Evolutionary conservation across 2,113 vertebrate genomes (phyloP).

Genomic region (Clupea harengus): DNA sequence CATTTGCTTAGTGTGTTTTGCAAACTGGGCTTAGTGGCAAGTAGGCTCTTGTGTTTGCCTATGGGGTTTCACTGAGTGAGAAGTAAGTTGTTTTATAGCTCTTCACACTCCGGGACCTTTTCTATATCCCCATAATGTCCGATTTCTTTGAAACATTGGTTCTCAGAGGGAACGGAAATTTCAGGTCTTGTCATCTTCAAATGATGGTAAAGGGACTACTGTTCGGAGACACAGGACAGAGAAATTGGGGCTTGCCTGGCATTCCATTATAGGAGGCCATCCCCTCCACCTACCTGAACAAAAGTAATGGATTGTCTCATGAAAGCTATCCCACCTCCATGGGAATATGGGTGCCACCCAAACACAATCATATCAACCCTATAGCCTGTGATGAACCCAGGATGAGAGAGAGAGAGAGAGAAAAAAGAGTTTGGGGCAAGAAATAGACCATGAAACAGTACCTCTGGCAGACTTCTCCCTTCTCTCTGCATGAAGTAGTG

Average conservation of each 20-base stretch:
- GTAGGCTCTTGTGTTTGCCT: no score
- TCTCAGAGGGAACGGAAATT: not conserved
- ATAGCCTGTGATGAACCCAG: not conserved
- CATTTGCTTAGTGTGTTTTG: no score
- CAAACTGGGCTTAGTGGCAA: no score
- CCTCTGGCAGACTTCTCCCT: slow-evolving; percentile 65
- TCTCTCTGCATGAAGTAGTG: slow-evolving; percentile 96
- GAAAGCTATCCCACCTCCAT: not conserved
- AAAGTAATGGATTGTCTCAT: not conserved
- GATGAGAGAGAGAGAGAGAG: not conserved
- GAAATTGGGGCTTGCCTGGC: not conserved
- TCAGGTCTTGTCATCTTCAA: not conserved
- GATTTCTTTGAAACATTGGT: no score
- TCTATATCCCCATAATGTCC: not conserved
- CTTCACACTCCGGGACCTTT: no score
- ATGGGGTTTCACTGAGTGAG: no score
- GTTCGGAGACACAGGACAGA: not conserved
- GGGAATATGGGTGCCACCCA: not conserved
- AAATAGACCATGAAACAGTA: slow-evolving; percentile 45
- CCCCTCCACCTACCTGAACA: not conserved
- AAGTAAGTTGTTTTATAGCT: no score
- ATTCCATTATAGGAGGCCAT: not conserved
- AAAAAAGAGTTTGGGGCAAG: not conserved
- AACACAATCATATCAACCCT: not conserved
- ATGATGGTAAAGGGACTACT: not conserved